Conservation (phyloP, 2,113 vertebrate genomes). For the Megalops atlanticus region DNA sequence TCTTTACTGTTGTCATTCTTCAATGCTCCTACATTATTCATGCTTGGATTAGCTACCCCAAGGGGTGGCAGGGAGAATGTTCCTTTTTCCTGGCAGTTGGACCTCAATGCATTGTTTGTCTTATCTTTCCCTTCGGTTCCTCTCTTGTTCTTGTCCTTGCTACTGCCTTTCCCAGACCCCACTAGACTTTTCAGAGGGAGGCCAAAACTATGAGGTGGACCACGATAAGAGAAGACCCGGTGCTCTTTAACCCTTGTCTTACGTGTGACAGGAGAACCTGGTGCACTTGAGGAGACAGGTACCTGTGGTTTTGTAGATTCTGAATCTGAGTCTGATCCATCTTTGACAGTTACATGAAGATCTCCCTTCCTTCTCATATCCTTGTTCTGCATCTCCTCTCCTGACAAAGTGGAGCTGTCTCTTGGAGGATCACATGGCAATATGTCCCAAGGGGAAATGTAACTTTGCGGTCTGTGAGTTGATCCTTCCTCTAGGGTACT, state of each 20-base stretch:
- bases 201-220: slow-evolving; percentile 52
- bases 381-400: neutral
- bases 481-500: slow-evolving; percentile 32
- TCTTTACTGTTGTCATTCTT: slow-evolving; percentile 29
- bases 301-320: slow-evolving; percentile 50
- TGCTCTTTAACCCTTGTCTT: slow-evolving; percentile 54
- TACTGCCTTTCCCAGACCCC: slow-evolving; percentile 49
- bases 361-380: slow-evolving; percentile 27
- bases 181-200: slow-evolving; percentile 62
- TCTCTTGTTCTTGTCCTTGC: slow-evolving; percentile 43
- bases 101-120: slow-evolving; percentile 51
- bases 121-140: slow-evolving; percentile 41
- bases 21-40: slow-evolving; percentile 50
- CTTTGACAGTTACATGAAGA: neutral
- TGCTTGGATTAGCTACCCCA: slow-evolving; percentile 35
- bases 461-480: slow-evolving; percentile 31
- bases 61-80: neutral
- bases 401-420: slow-evolving; percentile 36
- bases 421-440: slow-evolving; percentile 41
- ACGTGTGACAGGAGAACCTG: slow-evolving; percentile 60
- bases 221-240: slow-evolving; percentile 64
- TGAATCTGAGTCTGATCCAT: slow-evolving; percentile 40
- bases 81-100: slow-evolving; percentile 55
- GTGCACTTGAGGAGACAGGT: slow-evolving; percentile 64
- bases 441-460: slow-evolving; percentile 71